phyloP scores from a whole-genome alignment of 2,888 invertebrate species.

The Phaedon cochleariae region DNA sequence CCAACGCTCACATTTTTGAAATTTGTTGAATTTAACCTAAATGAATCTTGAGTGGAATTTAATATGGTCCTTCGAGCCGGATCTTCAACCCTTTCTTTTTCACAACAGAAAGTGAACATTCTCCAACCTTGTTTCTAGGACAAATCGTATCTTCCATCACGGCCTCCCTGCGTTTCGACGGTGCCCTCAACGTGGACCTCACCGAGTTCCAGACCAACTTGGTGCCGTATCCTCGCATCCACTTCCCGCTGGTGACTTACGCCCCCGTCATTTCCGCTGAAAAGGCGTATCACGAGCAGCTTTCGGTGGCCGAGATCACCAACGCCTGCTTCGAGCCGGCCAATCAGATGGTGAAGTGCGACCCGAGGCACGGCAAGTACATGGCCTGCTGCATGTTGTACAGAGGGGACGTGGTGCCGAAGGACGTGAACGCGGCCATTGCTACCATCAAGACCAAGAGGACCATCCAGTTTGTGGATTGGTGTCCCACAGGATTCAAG shows the following conservation, averaged over 20 bases:
- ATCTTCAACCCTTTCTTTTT: too few species aligned
- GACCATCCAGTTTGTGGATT: conserved; percentile 92
- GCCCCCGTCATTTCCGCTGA: conserved; percentile 94
- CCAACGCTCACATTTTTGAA: too few species aligned
- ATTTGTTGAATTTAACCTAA: too few species aligned
- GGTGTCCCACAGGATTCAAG: conserved; percentile 86
- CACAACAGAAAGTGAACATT: too few species aligned
- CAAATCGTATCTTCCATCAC: conserved; percentile 95
- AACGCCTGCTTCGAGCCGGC: conserved; percentile 96
- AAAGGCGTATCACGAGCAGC: conserved; percentile 93
- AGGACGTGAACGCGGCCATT: conserved; percentile 95
- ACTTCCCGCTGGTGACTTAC: conserved; percentile 93
- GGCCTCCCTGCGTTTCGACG: conserved; percentile 91
- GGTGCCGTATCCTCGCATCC: conserved; percentile 96
- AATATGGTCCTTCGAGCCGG: too few species aligned
- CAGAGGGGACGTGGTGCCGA: conserved; percentile 77
- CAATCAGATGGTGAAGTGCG: conserved; percentile 96
- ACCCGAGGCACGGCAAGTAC: conserved; percentile 92
- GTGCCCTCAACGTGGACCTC: conserved; percentile 91
- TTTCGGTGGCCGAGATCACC: conserved; percentile 92
- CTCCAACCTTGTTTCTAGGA: too few species aligned
- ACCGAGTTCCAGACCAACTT: conserved; percentile 96
- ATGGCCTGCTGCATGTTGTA: conserved; percentile 97
- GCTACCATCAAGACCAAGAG: conserved; percentile 95
- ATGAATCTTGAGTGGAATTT: too few species aligned